Evolutionary conservation across 1,140 invertebrate species (phyloP).

Genomic region (Drosophila eugracilis): DNA sequence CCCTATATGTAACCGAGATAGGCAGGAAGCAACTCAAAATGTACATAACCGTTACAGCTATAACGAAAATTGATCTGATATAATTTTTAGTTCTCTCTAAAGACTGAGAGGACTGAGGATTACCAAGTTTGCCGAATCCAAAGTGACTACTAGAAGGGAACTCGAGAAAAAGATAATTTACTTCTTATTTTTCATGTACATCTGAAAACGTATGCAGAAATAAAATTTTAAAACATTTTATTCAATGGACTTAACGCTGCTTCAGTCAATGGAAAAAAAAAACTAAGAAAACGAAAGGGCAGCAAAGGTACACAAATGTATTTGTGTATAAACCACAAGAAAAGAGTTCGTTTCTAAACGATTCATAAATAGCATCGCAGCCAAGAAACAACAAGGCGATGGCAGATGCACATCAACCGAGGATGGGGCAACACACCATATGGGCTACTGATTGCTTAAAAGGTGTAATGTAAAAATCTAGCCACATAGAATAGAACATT

Average conservation of each 20-base stretch:
- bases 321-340: constrained; percentile 23
- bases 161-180: constrained; percentile 39
- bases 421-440: constrained; percentile 14
- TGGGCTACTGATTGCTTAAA: constrained; percentile 41
- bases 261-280: background rate
- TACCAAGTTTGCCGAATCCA: too few relatives aligned
- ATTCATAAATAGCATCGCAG: constrained; percentile 33
- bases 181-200: constrained; percentile 6
- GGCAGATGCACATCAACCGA: constrained; percentile 36
- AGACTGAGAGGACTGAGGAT: too few relatives aligned
- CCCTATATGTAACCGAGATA: background rate
- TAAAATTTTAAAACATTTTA: constrained; percentile 7
- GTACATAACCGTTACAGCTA: background rate
- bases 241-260: constrained; percentile 9
- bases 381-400: constrained; percentile 21
- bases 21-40: background rate
- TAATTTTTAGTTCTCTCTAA: too few relatives aligned
- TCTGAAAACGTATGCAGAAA: constrained; percentile 1
- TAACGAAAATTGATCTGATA: too few relatives aligned
- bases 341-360: constrained; percentile 11
- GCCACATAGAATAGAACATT: background rate
- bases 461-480: background rate
- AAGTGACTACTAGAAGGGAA: too few relatives aligned
- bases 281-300: constrained; percentile 9
- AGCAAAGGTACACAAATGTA: constrained; percentile 31